Evolutionary conservation across 2,888 invertebrate species (phyloP).

Genomic region (Scelioninae gen. 2): DNA sequence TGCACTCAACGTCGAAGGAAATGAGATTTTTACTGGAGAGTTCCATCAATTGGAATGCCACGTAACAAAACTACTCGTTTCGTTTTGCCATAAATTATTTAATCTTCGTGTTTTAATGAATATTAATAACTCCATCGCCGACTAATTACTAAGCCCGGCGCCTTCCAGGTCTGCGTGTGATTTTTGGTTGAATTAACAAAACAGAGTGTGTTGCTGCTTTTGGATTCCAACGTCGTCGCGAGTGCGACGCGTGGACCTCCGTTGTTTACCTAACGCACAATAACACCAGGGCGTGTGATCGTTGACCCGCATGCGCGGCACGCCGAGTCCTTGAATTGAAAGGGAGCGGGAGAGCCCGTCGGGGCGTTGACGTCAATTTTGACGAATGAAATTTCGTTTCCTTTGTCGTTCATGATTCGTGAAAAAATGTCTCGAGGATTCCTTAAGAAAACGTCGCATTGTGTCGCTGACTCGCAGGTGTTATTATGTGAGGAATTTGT

Average conservation of each 20-base stretch:
- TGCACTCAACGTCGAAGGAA: neutral
- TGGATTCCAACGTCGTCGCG: conserved; percentile 11
- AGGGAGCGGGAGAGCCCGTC: neutral
- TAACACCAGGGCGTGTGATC: conserved; percentile 41
- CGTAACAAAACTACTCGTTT: conserved; percentile 1
- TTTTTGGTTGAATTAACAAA: conserved; percentile 44
- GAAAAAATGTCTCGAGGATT: neutral
- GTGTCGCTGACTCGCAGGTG: neutral
- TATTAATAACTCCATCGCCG: conserved; percentile 29
- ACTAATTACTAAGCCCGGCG: conserved; percentile 27
- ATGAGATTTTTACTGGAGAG: conserved; percentile 2
- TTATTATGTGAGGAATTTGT: neutral
- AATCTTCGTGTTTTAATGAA: conserved; percentile 22
- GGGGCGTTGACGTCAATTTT: conserved; percentile 6
- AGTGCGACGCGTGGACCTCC: neutral
- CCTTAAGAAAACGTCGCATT: neutral
- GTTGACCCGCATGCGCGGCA: conserved; percentile 41
- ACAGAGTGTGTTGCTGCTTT: conserved; percentile 17
- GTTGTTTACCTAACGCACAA: conserved; percentile 27
- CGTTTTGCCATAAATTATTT: conserved; percentile 13
- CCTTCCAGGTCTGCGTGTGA: conserved; percentile 20
- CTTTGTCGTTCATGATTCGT: conserved; percentile 10
- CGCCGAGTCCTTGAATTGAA: conserved; percentile 16
- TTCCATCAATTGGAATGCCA: conserved; percentile 19
- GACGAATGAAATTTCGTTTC: conserved; percentile 17